Percentiles rank a stretch among this genome's conserved stretches.
phyloP scores from a whole-genome alignment of 2,888 invertebrate genomes.

The Pterostichus niger region DNA sequence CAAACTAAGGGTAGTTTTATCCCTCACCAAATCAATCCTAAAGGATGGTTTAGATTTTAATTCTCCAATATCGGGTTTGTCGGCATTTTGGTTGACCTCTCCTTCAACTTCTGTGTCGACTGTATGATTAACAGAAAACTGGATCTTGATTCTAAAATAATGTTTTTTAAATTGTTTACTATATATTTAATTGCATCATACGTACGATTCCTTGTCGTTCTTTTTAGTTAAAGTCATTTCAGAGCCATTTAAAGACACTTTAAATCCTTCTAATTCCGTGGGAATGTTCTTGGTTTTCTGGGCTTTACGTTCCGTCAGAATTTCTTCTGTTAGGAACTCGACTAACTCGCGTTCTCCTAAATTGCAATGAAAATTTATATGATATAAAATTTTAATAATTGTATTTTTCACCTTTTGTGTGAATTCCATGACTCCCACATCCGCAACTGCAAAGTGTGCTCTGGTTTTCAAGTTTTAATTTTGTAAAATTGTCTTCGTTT shows the following conservation, averaged over 20 bases:
- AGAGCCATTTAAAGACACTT: conserved; percentile 88
- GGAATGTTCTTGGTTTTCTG: conserved; percentile 88
- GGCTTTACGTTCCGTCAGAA: conserved; percentile 92
- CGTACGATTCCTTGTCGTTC: conserved; percentile 85
- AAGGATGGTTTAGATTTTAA: conserved; percentile 96
- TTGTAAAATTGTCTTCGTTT: conserved; percentile 71
- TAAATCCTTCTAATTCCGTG: conserved; percentile 89
- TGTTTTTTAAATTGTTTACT: background rate
- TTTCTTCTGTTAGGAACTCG: conserved; percentile 96
- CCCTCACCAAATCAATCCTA: conserved; percentile 90
- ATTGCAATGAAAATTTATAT: conserved; percentile 25
- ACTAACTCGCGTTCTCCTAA: conserved; percentile 92
- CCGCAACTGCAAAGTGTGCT: conserved; percentile 85
- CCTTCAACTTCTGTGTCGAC: conserved; percentile 90
- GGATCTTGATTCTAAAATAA: conserved; percentile 83
- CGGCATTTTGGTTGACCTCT: conserved; percentile 81
- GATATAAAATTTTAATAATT: background rate
- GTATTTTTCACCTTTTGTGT: conserved; percentile 84
- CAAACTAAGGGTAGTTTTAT: conserved; percentile 88
- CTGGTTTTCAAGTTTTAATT: conserved; percentile 78
- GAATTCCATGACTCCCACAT: conserved; percentile 82
- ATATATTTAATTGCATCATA: conserved; percentile 56
- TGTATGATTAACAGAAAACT: conserved; percentile 96
- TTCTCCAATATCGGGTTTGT: conserved; percentile 88
- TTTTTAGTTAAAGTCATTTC: conserved; percentile 91